Evolutionary conservation across 2,113 vertebrate species (phyloP), one percentile per base, ranked within the genome.

Genomic region (Gymnarchus niloticus): DNA sequence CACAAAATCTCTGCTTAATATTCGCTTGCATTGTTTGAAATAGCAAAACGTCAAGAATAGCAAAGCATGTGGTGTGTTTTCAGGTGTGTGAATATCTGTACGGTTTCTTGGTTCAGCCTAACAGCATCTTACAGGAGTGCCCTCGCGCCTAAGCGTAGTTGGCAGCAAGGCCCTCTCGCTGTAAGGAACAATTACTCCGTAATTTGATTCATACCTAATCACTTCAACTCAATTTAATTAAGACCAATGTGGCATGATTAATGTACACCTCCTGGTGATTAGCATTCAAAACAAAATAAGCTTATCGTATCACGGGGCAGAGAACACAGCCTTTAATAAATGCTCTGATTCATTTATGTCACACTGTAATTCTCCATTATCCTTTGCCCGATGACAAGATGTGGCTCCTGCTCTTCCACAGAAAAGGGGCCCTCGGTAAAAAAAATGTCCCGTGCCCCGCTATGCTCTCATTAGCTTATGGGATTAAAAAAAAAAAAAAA

Each of bases 231-330:
- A 93, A 93, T 95, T 95, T 93, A 93, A 95, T 95, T 92, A 95
- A 92, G 90, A 87, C 92, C 94, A 93, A 91, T 93, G 93, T 91
- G 89, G 89, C 90, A 89, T 93, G 93, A 94, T 95, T 91, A 95
- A 94, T 94, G 93, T 90, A 92, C 92, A 94, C 93, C 93, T 93
- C 94, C 92, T 91, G 92, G 90, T 95, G 93, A 93, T 95, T 94
- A 93, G 91, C 90, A 94, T 93, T 90, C 92, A 92, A 92, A 92
- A 92, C 92, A 93, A 94, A 94, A 95, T 94, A 89, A 89, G 92
- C 90, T 94, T 92, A 94, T 93, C 92, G 87, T 90, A 91, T 93
- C 91, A 90, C 49, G 87, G 91, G 91, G 92, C 90, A 88, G 87
- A 87, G 91, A 91, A 89, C 91, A 90, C 91, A 92, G 90, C 88